Base-by-base conservation (phyloP, 2,797 vertebrate species). In the Eurystomus glaucurus region DNA sequence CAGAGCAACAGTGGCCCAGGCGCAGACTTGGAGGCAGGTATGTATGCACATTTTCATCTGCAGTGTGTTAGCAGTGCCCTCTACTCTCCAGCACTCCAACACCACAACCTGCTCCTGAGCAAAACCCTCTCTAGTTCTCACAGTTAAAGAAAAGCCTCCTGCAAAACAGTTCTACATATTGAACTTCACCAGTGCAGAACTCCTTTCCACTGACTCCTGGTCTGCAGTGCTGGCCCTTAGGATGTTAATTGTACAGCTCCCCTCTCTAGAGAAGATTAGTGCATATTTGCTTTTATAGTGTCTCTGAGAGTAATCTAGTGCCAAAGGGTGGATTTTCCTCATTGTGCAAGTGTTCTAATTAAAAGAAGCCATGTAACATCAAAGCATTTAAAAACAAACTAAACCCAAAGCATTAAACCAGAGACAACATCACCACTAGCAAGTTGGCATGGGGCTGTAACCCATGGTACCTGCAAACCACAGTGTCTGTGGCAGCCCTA, bases 91-190 rank as follows among this genome's bases (percentile, higher is more conserved):
- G 14, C 12, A 17, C 10, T 43, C 21, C 0, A 4, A 60, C 51
- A 48, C 22, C 48, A 33, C 28, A 72, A 45, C 19, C 20, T 37
- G 12, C n/a, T 37, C 31, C n/a, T 37, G 51, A 62, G 33, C 21
- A 61, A 79, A 92, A 37, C 2, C 8, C 66, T 26, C n/a, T 29
- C 37, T 37, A 65, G 20, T n/a, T 65, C 17, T 22, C 2, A 0
- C 43, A 41, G 29, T n/a, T 52, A 33, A 71, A 86, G 46, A 65
- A 82, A 75, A 75, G 11, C 33, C 43, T 65, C 22, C 45, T 4
- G 14, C 15, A 50, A 60, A 87, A 70, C 31, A 39, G 10, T 25
- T 50, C 6, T 0, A 51, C 1, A 1, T 6, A 41, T 22, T 1
- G 1, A 74, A 72, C 23, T 41, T 43, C 37, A 57, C 4, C 43